phyloP scores from a whole-genome alignment of 2,113 vertebrate species.

The Sterna hirundo region DNA sequence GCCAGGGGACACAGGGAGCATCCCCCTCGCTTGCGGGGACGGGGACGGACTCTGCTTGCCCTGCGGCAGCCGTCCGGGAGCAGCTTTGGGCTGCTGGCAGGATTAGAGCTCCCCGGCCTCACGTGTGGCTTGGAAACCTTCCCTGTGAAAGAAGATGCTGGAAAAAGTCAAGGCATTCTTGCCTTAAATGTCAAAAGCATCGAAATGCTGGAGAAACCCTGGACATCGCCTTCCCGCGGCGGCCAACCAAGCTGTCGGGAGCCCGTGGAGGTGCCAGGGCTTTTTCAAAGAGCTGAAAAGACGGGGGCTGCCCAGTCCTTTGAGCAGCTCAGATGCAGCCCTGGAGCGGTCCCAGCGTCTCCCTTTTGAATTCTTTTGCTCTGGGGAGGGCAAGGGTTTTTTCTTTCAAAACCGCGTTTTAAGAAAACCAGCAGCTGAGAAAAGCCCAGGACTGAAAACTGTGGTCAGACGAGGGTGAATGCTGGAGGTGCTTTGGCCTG shows the following conservation, averaged over 20 bases:
- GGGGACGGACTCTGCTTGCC: rapidly evolving
- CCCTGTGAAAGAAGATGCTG: neutral
- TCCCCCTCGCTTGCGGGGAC: rapidly evolving
- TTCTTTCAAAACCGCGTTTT: rapidly evolving
- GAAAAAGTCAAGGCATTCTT: neutral
- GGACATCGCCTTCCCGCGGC: neutral
- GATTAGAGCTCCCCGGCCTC: neutral
- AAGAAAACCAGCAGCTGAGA: neutral
- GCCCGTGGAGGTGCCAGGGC: neutral
- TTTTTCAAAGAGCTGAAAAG: neutral
- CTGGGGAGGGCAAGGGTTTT: neutral
- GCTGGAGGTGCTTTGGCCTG: neutral
- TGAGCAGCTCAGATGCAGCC: neutral
- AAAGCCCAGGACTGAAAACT: neutral
- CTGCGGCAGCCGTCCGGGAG: rapidly evolving
- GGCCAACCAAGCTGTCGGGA: neutral
- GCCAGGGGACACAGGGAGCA: rapidly evolving
- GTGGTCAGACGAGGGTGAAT: rapidly evolving
- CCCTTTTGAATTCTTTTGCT: neutral
- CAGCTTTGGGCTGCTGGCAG: neutral
- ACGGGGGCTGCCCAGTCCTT: neutral
- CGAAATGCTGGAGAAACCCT: neutral
- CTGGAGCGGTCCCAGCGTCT: neutral
- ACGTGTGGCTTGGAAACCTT: neutral
- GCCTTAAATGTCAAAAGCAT: neutral